phyloP scores from a whole-genome alignment of 2,113 vertebrate genomes.

The Mohoua ochrocephala region DNA sequence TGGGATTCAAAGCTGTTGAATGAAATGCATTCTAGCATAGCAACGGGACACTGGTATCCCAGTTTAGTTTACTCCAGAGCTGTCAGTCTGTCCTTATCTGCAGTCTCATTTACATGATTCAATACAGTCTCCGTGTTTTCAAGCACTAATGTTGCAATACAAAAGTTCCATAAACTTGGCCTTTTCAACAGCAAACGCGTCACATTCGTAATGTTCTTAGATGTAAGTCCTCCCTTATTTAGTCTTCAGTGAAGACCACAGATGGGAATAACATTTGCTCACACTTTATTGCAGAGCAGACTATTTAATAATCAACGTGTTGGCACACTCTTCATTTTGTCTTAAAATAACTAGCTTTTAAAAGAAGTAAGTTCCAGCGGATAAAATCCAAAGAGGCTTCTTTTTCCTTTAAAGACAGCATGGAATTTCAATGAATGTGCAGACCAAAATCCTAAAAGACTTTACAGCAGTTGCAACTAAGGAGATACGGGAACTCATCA shows the following conservation, averaged over 20 bases:
- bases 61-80: neutral
- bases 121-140: neutral
- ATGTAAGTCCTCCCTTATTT: neutral
- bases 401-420: neutral
- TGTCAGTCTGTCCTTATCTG: neutral
- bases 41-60: neutral
- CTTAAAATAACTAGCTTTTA: constrained; percentile 2
- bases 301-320: neutral
- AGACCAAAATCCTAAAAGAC: neutral
- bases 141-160: neutral
- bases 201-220: neutral
- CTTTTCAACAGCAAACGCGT: neutral
- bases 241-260: neutral
- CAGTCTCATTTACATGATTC: neutral
- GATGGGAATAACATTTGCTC: constrained; percentile 43
- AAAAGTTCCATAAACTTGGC: neutral
- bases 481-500: neutral
- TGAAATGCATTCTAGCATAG: neutral
- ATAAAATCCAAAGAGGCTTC: neutral
- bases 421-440: neutral
- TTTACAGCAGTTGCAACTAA: neutral
- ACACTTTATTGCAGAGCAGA: neutral
- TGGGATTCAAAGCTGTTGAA: neutral
- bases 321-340: constrained; percentile 25
- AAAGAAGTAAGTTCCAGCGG: neutral